Evolutionary conservation across 1,140 invertebrate species (phyloP), one percentile per base, ranked within the genome.

Genomic region (Drosophila kikkawai): DNA sequence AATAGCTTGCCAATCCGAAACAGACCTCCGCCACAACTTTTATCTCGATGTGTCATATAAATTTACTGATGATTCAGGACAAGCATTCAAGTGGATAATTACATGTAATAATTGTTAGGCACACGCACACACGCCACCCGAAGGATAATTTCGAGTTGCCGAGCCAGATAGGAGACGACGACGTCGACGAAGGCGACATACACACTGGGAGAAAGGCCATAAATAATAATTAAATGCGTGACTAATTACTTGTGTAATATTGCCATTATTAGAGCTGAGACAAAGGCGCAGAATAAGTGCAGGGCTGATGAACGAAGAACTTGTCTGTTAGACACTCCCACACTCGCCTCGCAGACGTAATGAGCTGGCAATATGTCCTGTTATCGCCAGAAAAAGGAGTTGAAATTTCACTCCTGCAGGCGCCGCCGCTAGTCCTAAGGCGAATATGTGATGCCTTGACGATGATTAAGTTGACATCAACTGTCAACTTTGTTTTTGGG

Each of bases 191-290:
- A 34, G 50, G 13, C 9, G 32, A 36, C 53, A 48, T 32, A 51
- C 41, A 66, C 36, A 56, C 39, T 50, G 34, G 19, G 32, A 41
- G 41, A 68, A 51, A 34, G 41, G 37, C 69, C 73, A 91, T 91
- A 88, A 91, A 91, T 91, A 91, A 91, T 91, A 91, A 91, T 91
- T 84, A 91, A 91, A 91, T 87, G 87, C 83, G 80, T 91, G 87
- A 91, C 87, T 91, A 91, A 91, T 91, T 91, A 91, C 80, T 88
- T 88, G 84, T 79, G 80, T 91, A 91, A 91, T 91, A 68, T 91
- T 83, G 82, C 78, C 74, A 83, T 87, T 91, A 91, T 91, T 87
- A 87, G 73, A 79, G 26, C 50, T 37, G 44, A 34, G 48, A 56
- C 41, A 39, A 45, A 64, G 70, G 48, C 50, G 32, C 41, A 64